phyloP scores from a whole-genome alignment of 2,888 invertebrate species.

The Hypena proboscidalis region DNA sequence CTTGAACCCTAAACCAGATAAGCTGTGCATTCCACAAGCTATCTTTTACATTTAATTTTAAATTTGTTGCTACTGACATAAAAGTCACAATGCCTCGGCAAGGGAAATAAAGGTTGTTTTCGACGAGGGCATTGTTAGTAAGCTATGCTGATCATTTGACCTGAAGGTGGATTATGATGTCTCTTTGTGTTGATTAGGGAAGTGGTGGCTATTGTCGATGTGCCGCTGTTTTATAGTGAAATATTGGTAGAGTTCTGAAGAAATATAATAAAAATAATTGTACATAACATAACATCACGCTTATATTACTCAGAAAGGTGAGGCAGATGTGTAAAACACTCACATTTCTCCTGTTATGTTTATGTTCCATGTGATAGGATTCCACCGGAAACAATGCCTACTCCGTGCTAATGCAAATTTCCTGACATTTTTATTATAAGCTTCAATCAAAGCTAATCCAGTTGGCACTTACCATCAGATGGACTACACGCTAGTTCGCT shows the following conservation, averaged over 20 bases:
- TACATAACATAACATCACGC: too few species aligned
- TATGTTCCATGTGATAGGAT: too few species aligned
- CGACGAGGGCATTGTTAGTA: slow-evolving; percentile 41
- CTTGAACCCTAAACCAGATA: slow-evolving; percentile 61
- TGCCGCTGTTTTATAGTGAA: not conserved
- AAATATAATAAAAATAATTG: too few species aligned
- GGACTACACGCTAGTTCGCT: too few species aligned
- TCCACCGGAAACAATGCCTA: too few species aligned
- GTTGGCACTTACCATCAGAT: too few species aligned
- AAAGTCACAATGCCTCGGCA: slow-evolving; percentile 27
- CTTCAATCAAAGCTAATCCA: too few species aligned
- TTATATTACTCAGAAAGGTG: too few species aligned
- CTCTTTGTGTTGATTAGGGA: slow-evolving; percentile 37
- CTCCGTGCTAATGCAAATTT: too few species aligned
- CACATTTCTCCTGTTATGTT: too few species aligned
- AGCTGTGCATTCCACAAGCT: slow-evolving; percentile 51
- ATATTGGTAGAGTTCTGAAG: not conserved
- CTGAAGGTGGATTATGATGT: slow-evolving; percentile 32
- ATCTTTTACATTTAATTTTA: slow-evolving; percentile 41
- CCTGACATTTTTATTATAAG: too few species aligned
- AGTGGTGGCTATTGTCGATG: slow-evolving; percentile 26
- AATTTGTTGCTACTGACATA: slow-evolving; percentile 34
- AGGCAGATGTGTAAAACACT: too few species aligned
- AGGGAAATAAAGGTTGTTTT: slow-evolving; percentile 16
- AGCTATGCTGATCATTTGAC: slow-evolving; percentile 45